phyloP scores from a whole-genome alignment of 2,888 invertebrate genomes.

The Heliconius sara region DNA sequence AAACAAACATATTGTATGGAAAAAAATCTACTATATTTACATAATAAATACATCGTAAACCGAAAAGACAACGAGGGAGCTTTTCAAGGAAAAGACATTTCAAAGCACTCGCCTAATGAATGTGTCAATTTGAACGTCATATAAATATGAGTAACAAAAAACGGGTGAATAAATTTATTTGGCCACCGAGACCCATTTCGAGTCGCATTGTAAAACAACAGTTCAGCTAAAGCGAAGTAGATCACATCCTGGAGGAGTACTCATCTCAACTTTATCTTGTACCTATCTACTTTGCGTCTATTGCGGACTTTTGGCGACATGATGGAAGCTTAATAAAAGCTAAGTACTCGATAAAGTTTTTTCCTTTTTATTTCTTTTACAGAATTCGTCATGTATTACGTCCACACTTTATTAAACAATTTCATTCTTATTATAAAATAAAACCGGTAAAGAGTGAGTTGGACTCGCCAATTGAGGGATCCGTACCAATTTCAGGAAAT shows the following conservation, averaged over 20 bases:
- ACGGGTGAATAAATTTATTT: conserved; percentile 12
- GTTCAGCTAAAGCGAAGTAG: conserved; percentile 33
- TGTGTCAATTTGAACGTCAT: conserved; percentile 1
- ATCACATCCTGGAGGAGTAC: conserved; percentile 31
- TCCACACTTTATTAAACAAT: no score
- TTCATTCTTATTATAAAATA: no score
- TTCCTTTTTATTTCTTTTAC: background rate
- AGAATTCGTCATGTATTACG: no score
- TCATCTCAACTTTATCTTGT: conserved; percentile 22
- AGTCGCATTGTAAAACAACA: conserved; percentile 28
- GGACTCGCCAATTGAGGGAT: no score
- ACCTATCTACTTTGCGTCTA: background rate
- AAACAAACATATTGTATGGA: background rate
- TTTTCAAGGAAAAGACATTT: background rate
- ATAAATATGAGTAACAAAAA: conserved; percentile 13
- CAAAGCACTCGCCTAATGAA: background rate
- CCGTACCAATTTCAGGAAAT: no score
- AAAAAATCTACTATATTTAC: background rate
- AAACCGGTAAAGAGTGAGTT: no score
- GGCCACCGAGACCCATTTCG: conserved; percentile 14
- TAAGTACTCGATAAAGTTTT: background rate
- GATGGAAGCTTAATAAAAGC: conserved; percentile 9
- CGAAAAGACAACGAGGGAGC: background rate
- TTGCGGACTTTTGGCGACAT: background rate
- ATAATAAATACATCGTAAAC: conserved; percentile 7